Evolutionary conservation across 2,797 vertebrate species (phyloP).

Genomic region (Manis crassicaudata): DNA sequence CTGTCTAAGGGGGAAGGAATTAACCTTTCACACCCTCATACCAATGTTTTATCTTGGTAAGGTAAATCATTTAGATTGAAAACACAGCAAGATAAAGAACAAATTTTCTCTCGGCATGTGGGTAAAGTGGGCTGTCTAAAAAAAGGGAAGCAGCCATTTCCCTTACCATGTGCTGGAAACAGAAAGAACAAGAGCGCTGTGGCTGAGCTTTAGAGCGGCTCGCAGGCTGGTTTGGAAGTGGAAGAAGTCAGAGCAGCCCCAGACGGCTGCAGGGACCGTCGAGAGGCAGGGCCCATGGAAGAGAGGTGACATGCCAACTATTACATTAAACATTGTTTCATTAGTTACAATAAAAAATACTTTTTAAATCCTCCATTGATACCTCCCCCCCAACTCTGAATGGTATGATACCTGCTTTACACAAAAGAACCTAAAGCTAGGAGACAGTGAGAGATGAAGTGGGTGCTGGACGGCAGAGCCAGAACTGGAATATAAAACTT

Average conservation of each 20-base stretch:
- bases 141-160: constrained; percentile 24
- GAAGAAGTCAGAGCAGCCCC: not conserved
- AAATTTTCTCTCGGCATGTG: constrained; percentile 20
- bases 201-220: not conserved
- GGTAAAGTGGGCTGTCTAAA: constrained; percentile 25
- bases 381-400: not conserved
- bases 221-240: not conserved
- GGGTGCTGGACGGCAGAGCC: not conserved
- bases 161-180: not conserved
- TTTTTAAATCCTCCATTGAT: not conserved
- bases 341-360: not conserved
- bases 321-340: not conserved
- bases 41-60: constrained; percentile 59
- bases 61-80: constrained; percentile 61
- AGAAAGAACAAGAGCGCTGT: not conserved
- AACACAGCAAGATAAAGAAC: constrained; percentile 60
- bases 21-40: constrained; percentile 34
- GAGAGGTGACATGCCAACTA: not conserved
- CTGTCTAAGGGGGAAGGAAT: constrained; percentile 44
- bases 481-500: not conserved
- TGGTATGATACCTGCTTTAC: not conserved
- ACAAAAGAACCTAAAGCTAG: not conserved
- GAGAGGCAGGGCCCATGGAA: not conserved
- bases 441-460: not conserved
- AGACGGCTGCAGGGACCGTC: not conserved